A percentile compares a stretch with the other conserved stretches of the same genome.
Conservation (phyloP, 2,797 vertebrate species). For the Pipistrellus pygmaeus region DNA sequence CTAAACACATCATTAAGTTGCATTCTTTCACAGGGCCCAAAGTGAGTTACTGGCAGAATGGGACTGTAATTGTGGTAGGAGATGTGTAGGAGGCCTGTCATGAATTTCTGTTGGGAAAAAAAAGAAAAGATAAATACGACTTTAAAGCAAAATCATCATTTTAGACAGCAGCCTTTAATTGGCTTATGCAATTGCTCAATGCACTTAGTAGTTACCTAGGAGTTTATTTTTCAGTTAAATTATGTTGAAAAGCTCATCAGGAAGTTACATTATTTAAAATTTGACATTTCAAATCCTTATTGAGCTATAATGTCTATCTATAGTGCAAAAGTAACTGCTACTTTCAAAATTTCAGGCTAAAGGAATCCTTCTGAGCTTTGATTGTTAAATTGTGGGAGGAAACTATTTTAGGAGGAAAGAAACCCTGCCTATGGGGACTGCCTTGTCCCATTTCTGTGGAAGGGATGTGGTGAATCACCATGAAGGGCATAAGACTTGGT, state of each 20-base stretch:
- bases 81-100: background rate
- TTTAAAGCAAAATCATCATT: constrained; percentile 17
- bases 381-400: background rate
- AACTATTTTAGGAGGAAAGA: background rate
- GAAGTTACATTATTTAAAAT: constrained; percentile 28
- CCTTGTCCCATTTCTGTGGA: background rate
- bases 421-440: background rate
- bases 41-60: background rate
- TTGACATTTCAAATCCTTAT: background rate
- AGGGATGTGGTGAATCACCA: background rate
- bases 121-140: background rate
- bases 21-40: background rate
- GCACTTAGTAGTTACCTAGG: background rate
- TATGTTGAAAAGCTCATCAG: background rate
- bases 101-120: background rate
- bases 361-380: background rate
- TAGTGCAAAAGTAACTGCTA: background rate
- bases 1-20: background rate
- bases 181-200: background rate
- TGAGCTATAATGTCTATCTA: background rate
- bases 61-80: background rate
- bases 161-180: constrained; percentile 6
- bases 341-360: background rate
- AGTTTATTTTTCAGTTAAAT: background rate
- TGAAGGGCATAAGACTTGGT: background rate